These are phyloP conservation scores for Clinocottus analis DNA, from an alignment of 2,113 vertebrate genomes.

Conservation along the genomic window DNA sequence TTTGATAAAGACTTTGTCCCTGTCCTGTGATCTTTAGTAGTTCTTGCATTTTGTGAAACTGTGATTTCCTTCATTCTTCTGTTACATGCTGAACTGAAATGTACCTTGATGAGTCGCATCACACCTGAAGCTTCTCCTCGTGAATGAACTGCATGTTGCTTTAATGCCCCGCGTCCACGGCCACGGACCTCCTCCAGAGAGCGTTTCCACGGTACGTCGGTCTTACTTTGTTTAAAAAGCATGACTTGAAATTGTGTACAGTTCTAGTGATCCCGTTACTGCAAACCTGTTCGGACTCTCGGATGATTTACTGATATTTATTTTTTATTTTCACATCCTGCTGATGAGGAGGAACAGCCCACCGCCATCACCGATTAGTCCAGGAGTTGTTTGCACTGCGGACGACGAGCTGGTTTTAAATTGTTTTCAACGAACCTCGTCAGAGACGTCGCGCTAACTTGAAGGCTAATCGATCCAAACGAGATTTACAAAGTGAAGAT, in stretches of 20 bases:
- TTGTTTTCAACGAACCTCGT: not conserved
- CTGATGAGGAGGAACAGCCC: slow-evolving; percentile 69
- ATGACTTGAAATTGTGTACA: slow-evolving; percentile 72
- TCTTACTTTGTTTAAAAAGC: slow-evolving; percentile 57
- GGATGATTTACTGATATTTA: slow-evolving; percentile 75
- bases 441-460: slow-evolving; percentile 25
- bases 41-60: slow-evolving; percentile 77
- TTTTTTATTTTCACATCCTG: slow-evolving; percentile 78
- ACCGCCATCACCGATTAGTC: slow-evolving; percentile 35
- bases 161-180: slow-evolving; percentile 8
- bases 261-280: slow-evolving; percentile 54
- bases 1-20: slow-evolving; percentile 66
- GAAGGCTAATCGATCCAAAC: slow-evolving; percentile 26
- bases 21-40: slow-evolving; percentile 69
- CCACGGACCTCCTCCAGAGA: slow-evolving; percentile 22
- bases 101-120: slow-evolving; percentile 3
- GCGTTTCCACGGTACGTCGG: slow-evolving; percentile 64
- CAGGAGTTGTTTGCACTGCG: slow-evolving; percentile 53
- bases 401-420: not conserved
- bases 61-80: slow-evolving; percentile 71
- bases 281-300: slow-evolving; percentile 57
- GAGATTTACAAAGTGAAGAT: slow-evolving; percentile 22
- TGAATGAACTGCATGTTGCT: slow-evolving; percentile 36
- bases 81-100: slow-evolving; percentile 51
- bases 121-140: slow-evolving; percentile 31